phyloP scores from a whole-genome alignment of 1,140 invertebrate genomes.

The Marisa cornuarietis region DNA sequence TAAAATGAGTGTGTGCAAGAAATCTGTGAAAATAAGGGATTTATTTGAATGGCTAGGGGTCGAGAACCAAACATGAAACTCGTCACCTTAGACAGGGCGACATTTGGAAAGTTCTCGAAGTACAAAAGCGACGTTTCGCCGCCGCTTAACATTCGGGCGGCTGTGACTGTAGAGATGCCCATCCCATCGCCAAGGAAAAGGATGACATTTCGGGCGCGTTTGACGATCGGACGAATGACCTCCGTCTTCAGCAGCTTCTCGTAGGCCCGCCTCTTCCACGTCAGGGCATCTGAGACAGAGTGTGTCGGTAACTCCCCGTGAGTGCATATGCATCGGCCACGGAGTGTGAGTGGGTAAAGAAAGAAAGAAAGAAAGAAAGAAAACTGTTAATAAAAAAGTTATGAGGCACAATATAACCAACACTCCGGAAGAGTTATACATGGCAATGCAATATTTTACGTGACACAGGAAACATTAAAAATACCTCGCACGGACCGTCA shows the following conservation, averaged over 20 bases:
- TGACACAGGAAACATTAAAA: too few species aligned
- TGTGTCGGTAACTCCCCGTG: neutral
- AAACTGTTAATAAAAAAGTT: too few species aligned
- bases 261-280: slow-evolving; percentile 24
- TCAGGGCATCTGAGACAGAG: slow-evolving; percentile 7
- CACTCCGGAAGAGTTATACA: too few species aligned
- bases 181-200: slow-evolving; percentile 94
- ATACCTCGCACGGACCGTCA: too few species aligned
- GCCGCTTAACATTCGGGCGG: slow-evolving; percentile 79
- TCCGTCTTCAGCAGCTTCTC: slow-evolving; percentile 15
- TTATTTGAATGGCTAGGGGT: neutral
- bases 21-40: too few species aligned
- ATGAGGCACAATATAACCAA: too few species aligned
- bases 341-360: too few species aligned
- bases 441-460: too few species aligned
- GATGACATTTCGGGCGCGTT: slow-evolving; percentile 85
- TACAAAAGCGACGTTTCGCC: slow-evolving; percentile 77
- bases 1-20: too few species aligned
- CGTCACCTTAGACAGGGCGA: slow-evolving; percentile 76
- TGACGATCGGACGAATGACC: slow-evolving; percentile 26
- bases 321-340: too few species aligned
- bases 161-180: slow-evolving; percentile 89
- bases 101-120: slow-evolving; percentile 81
- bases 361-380: too few species aligned
- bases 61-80: neutral